These are phyloP conservation scores for Mesorhabditis spiculigera DNA, from an alignment of 2,888 invertebrate genomes.

Conservation along the genomic window DNA sequence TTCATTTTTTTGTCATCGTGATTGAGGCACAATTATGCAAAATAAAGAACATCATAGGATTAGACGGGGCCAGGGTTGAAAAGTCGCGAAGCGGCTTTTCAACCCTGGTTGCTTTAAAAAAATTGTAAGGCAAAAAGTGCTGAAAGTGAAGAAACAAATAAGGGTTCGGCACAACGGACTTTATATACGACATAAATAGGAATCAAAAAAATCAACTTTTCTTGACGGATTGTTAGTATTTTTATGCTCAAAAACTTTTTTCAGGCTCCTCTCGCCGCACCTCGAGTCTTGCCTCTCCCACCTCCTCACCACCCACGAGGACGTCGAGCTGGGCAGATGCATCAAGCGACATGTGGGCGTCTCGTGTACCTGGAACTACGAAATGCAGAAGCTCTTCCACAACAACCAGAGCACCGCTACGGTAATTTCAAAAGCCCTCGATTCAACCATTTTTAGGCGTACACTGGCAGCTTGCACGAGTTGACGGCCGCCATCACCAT, in stretches of 20 bases:
- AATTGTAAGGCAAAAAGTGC: no score
- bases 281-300: conserved; percentile 85
- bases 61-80: no score
- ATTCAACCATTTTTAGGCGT: no score
- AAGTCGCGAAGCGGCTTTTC: no score
- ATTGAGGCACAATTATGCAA: no score
- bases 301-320: conserved; percentile 89
- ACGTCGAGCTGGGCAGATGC: conserved; percentile 89
- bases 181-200: not conserved
- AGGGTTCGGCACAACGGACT: not conserved
- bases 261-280: conserved; percentile 76
- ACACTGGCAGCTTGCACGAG: conserved; percentile 73
- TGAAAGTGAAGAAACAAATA: no score
- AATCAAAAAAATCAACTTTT: not conserved
- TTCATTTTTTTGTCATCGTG: no score
- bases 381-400: conserved; percentile 96
- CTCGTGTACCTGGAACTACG: conserved; percentile 95
- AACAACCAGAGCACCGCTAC: conserved; percentile 82
- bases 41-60: no score
- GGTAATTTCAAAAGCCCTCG: no score
- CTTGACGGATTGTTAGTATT: not conserved
- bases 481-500: conserved; percentile 91
- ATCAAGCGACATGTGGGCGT: conserved; percentile 90
- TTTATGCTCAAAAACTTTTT: conserved; percentile 7
- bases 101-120: no score